These are phyloP conservation scores for Hystrix brachyura DNA, from an alignment of 2,113 vertebrate genomes.

Conservation along the genomic window DNA sequence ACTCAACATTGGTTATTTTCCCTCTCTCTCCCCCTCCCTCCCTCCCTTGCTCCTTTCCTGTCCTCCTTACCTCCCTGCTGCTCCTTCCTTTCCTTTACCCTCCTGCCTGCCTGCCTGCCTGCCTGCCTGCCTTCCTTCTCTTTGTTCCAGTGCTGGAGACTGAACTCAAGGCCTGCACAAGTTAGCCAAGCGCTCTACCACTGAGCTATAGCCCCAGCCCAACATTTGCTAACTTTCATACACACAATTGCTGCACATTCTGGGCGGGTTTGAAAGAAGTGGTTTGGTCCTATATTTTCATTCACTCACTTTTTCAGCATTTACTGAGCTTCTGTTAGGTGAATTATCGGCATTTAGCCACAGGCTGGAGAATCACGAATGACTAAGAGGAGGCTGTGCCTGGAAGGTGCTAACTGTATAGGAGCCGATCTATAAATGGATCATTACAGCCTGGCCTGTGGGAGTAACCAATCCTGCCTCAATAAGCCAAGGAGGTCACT, in stretches of 20 bases:
- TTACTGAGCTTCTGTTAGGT: not conserved
- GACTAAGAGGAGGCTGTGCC: no score
- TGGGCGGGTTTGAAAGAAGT: not conserved
- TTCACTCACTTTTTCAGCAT: not conserved
- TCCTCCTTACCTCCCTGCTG: not conserved
- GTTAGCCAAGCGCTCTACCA: not conserved
- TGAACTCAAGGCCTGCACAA: not conserved
- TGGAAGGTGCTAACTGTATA: not conserved
- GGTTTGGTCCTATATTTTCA: not conserved
- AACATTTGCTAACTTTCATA: not conserved
- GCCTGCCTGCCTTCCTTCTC: not conserved
- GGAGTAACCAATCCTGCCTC: not conserved
- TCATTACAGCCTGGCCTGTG: not conserved
- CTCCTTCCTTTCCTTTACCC: no score
- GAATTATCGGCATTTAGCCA: not conserved
- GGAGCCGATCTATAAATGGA: not conserved
- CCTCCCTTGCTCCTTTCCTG: not conserved
- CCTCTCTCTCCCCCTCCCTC: not conserved
- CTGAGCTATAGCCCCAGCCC: not conserved
- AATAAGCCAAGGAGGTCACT: not conserved
- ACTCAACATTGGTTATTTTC: conserved; percentile 20
- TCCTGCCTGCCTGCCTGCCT: not conserved
- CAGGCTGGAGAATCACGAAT: not conserved
- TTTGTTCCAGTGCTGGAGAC: not conserved
- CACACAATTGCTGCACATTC: not conserved